Evolutionary conservation across 2,888 invertebrate species (phyloP).

Genomic region (Machimus atricapillus): DNA sequence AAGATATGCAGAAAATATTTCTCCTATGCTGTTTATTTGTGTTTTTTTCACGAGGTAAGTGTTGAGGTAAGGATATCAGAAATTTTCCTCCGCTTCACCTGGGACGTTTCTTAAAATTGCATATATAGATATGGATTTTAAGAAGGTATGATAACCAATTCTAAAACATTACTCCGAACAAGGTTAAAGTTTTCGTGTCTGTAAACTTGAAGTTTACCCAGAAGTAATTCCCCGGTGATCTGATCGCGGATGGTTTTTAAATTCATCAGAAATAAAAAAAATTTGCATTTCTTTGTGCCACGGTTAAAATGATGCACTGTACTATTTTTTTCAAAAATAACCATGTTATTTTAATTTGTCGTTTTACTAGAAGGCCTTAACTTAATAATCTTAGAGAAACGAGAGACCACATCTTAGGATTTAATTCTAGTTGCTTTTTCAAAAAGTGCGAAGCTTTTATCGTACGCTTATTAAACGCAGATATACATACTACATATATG

Average conservation of each 20-base stretch:
- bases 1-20: not conserved
- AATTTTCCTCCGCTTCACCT: not conserved
- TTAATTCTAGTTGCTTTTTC: too few relatives aligned
- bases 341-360: not conserved
- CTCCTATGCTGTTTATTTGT: not conserved
- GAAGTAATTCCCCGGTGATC: not conserved
- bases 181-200: too few relatives aligned
- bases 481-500: too few relatives aligned
- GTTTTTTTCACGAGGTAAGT: not conserved
- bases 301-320: not conserved
- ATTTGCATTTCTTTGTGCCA: not conserved
- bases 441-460: too few relatives aligned
- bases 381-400: too few relatives aligned
- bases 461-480: too few relatives aligned
- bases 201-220: not conserved
- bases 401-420: too few relatives aligned
- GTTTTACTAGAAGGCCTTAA: not conserved
- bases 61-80: not conserved
- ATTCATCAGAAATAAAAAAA: not conserved
- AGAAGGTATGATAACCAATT: not conserved
- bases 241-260: not conserved
- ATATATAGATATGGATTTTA: not conserved
- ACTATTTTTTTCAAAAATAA: not conserved
- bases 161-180: too few relatives aligned
- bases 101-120: not conserved